These are phyloP conservation scores for Lacerta bilineata DNA, from an alignment of 2,797 vertebrate species.

Conservation along the genomic window DNA sequence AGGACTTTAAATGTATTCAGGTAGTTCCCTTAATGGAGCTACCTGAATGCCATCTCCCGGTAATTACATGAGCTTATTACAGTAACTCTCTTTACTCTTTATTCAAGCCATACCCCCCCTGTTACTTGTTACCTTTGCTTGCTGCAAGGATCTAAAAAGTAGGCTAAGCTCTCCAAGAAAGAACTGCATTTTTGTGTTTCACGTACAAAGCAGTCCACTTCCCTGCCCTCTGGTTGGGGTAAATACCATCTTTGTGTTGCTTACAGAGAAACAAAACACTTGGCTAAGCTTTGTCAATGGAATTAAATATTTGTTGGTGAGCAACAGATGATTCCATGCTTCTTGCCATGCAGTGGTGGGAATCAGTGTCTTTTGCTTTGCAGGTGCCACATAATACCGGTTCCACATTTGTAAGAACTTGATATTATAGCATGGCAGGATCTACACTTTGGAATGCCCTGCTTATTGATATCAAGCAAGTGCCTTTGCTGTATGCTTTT, in stretches of 20 bases:
- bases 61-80: background rate
- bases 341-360: background rate
- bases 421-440: too few relatives aligned
- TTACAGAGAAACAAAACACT: background rate
- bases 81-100: background rate
- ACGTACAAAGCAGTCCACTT: background rate
- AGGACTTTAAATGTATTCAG: constrained; percentile 13
- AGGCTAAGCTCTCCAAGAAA: constrained; percentile 25
- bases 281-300: background rate
- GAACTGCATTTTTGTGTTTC: background rate
- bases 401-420: too few relatives aligned
- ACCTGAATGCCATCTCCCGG: constrained; percentile 20
- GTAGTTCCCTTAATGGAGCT: constrained; percentile 9
- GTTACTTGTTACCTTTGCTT: background rate
- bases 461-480: too few relatives aligned
- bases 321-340: background rate
- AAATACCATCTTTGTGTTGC: background rate
- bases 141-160: constrained; percentile 13
- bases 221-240: background rate
- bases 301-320: background rate
- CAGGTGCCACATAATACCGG: too few relatives aligned
- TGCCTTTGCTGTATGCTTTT: too few relatives aligned
- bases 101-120: background rate
- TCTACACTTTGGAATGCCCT: too few relatives aligned
- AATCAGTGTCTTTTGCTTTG: background rate